Evolutionary conservation across 2,113 vertebrate species (phyloP).

Genomic region (Eurypyga helias): DNA sequence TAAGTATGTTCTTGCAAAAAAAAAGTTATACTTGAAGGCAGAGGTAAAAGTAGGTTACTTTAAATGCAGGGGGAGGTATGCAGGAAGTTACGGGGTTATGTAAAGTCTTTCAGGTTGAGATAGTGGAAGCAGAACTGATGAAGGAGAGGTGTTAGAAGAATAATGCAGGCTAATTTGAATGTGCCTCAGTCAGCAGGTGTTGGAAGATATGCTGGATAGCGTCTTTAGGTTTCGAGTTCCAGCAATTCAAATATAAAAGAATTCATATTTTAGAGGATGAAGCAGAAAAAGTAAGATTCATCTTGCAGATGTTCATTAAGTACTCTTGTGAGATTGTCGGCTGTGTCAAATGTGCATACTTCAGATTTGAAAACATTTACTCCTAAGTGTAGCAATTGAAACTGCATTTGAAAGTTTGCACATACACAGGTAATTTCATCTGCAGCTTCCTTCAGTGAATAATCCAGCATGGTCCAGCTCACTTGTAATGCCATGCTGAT

Average conservation of each 20-base stretch:
- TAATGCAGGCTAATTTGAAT: neutral
- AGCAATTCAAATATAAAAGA: neutral
- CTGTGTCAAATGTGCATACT: neutral
- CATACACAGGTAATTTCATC: neutral
- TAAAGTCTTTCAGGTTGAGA: neutral
- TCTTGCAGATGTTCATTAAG: constrained; percentile 18
- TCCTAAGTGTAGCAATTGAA: neutral
- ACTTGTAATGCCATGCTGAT: neutral
- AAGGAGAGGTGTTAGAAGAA: neutral
- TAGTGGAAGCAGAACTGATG: neutral
- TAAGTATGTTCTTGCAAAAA: neutral
- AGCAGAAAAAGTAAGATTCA: neutral
- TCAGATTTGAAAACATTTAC: neutral
- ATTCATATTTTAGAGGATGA: neutral
- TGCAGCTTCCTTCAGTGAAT: neutral
- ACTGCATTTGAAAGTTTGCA: neutral
- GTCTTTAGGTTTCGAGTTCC: neutral
- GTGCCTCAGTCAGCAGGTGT: neutral
- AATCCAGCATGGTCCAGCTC: neutral
- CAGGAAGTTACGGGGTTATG: neutral
- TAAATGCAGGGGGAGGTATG: neutral
- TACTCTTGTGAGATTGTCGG: neutral
- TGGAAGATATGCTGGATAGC: neutral
- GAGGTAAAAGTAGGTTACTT: neutral
- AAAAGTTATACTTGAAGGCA: neutral